Evolutionary conservation across 2,113 vertebrate genomes (phyloP), one percentile per base, ranked within the genome.

Genomic region (Bubo blakistoni): DNA sequence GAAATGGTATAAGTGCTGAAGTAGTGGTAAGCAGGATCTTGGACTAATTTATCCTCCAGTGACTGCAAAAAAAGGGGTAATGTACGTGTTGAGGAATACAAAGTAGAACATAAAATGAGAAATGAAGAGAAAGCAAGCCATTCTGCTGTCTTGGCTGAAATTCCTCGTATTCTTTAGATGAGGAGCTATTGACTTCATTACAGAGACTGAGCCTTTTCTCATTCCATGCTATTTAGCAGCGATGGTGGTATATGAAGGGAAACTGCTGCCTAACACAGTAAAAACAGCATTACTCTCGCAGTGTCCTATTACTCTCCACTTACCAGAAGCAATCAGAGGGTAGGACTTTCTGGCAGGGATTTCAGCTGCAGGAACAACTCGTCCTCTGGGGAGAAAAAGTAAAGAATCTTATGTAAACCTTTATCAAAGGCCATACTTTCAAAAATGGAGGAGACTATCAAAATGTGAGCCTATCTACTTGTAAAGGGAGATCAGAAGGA

Each of bases 1-100:
- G 65, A 94, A 97, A 91, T 62, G 16, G 17, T 70, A 9, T 46
- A 90, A 96, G 57, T 84, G 40, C 44, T 94, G 81, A 84, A 94
- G 86, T 12, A 74, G 47, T 36, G 8, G 76, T 76, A 90, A 93
- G 94, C 54, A 90, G 49, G 22, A 85, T 77, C 83, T 87, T 96
- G 88, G 88, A 66, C 40, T 84, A 91, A 87, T 94, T 95, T 96
- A 95, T 94, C 10, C 93, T 70, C 70, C 62, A 90, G 78, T 49
- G 36, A 91, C 58, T 69, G 34, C 6, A 79, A 73, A 91, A 55
- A 70, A 73, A 62, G 5, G 34, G 7, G 26, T 47, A 78, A 52
- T 59, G 26, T 67, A 78, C 0, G 0, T 76, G 52, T 27, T 85
- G 73, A 81, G 25, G 66, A 94, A 76, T 49, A 81, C 34, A 38